Evolutionary conservation across 2,113 vertebrate genomes (phyloP), one percentile per base, ranked within the genome.

Genomic region (Procavia capensis): DNA sequence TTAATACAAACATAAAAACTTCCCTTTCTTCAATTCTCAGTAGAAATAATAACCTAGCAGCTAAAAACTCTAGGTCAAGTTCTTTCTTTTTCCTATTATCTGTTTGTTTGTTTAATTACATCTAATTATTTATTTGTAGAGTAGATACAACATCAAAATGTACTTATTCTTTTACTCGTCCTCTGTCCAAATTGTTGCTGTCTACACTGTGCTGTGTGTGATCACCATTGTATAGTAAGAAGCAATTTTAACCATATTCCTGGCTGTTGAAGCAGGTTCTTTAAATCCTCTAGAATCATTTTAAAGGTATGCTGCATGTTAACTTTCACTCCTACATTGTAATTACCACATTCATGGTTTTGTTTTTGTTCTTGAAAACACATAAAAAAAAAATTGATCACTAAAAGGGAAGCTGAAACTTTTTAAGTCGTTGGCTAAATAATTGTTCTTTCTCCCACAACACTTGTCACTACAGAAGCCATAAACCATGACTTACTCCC

Each of bases 291-390:
- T 72, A 29, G 47, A 57, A 74, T 82, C 61, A 63, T 17, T 47
- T 27, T 66, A 43, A 89, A 84, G 31, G 63, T 34, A 29, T 43
- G 66, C 16, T 80, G 29, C 3, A 43, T 76, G 17, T 27, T 36
- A 82, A 17, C 5, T n/a, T 27, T 45, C 70, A 24, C 29, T 61
- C 27, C 61, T 86, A n/a, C 39, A 80, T 72, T 75, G 41, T 17
- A 83, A 19, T 24, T 68, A 59, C 84, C 45, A 64, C 34, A 80
- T 50, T 57, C 17, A 39, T 22, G 59, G 5, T 43, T 92, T 92
- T 90, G n/a, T 47, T 93, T 91, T 80, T 50, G 4, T 31, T 72
- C 74, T 64, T 96, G 61, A n/a, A 95, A 95, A 83, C 54, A 39
- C 34, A 83, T 13, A 50, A 8, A 50, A 8, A 50, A 50, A 90